Base-by-base conservation (phyloP, 2,113 vertebrate species). In the Neoarius graeffei region DNA sequence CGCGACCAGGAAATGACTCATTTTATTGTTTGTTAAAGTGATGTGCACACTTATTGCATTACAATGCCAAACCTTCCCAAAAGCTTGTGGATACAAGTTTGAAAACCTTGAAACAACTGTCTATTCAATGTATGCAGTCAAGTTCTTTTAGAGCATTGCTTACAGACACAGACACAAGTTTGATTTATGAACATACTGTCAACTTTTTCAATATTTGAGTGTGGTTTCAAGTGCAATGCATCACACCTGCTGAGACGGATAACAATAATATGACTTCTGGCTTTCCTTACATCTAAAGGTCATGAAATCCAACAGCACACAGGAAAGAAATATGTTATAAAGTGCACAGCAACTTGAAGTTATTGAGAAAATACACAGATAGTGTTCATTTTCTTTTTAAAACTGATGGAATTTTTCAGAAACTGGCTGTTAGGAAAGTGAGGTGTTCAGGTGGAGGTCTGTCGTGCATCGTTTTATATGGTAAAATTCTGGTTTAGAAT, bases 1-100 rank as follows among this genome's bases (percentile, higher is more conserved):
- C 4, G 15, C 20, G 13, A 20, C 35, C 83, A 89, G 89, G 89
- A 90, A 89, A 59, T 90, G 30, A 90, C 81, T 90, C 87, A 89
- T 27, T 83, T 59, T 87, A 81, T 67, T 89, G 62, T 85, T 86
- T 11, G 30, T 84, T 64, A 62, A 81, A 66, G 74, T 27, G 81
- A 60, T 27, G 64, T 73, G 62, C n/a, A 84, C 73, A 56, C 27
- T 77, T 35, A 64, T 48, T 66, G 19, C 60, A 50, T 76, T 60
- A 56, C 13, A 27, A n/a, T 60, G 60, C 54, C 84, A 54, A 23
- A 7, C 69, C 62, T 88, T 62, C 30, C 59, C 17, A 73, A 17
- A 2, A 42, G 35, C 48, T 19, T 76, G 30, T 82, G 42, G 10
- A 15, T 25, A 71, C 56, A 86, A n/a, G 15, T 52, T 27, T 60